Evolutionary conservation across 2,797 vertebrate species (phyloP).

Genomic region (Myotis pilosus): DNA sequence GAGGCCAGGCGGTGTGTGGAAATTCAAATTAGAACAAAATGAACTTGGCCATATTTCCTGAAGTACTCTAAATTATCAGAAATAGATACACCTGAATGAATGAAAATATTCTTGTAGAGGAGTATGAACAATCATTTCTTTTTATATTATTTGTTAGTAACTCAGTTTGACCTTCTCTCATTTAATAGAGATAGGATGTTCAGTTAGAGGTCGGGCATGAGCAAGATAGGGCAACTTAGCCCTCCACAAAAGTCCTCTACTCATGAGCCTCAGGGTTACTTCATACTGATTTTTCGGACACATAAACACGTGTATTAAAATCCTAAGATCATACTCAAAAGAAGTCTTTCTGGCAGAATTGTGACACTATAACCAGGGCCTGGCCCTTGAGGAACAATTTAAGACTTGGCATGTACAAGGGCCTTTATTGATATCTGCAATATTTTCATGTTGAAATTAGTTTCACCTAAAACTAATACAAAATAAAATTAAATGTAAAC

Average conservation of each 20-base stretch:
- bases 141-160: background rate
- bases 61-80: background rate
- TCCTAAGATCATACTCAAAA: background rate
- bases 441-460: background rate
- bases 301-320: background rate
- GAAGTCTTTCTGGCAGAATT: background rate
- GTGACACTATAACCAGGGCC: background rate
- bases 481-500: background rate
- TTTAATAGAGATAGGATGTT: background rate
- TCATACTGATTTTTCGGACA: background rate
- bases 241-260: background rate
- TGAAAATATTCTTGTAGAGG: background rate
- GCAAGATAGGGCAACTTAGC: background rate
- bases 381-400: background rate
- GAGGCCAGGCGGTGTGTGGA: background rate
- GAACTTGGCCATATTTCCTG: background rate
- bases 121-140: background rate
- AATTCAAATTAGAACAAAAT: background rate
- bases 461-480: background rate
- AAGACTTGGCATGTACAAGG: background rate
- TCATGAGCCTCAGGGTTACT: background rate
- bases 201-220: background rate
- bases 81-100: background rate
- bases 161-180: background rate
- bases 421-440: background rate